A percentile compares a stretch with the other conserved stretches of the same genome.
phyloP scores from a whole-genome alignment of 2,888 invertebrate species.

The Phalera bucephala region DNA sequence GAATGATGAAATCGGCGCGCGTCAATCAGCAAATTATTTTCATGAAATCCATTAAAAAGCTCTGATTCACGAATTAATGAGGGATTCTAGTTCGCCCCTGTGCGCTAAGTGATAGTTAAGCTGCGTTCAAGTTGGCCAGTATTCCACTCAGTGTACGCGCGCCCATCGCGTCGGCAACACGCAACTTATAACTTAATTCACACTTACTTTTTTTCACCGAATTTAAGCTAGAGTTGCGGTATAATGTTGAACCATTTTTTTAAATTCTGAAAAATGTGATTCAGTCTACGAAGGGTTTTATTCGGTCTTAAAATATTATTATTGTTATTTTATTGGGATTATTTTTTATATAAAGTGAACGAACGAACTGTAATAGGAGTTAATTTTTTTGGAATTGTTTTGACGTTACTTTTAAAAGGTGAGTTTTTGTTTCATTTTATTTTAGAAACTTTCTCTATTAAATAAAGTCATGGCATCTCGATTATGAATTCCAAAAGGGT shows the following conservation, averaged over 20 bases:
- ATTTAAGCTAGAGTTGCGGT: conserved; percentile 26
- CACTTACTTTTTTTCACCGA: conserved; percentile 11
- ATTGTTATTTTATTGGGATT: conserved; percentile 30
- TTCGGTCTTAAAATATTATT: conserved; percentile 28
- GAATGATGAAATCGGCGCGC: conserved; percentile 8
- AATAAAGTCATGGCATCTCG: too few species aligned
- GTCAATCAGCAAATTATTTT: conserved; percentile 10
- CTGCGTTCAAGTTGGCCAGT: conserved; percentile 23
- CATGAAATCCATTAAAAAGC: conserved; percentile 21
- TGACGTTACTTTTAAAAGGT: conserved; percentile 44
- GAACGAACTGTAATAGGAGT: conserved; percentile 36
- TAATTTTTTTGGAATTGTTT: conserved; percentile 39
- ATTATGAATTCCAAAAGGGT: too few species aligned
- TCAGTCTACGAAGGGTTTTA: conserved; percentile 61
- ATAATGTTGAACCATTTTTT: conserved; percentile 71
- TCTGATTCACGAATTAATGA: conserved; percentile 26
- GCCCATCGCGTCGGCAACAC: conserved; percentile 29
- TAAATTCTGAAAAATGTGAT: conserved; percentile 70
- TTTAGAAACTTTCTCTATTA: too few species aligned
- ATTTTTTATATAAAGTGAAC: conserved; percentile 38
- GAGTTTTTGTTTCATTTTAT: conserved; percentile 12
- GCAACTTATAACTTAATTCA: conserved; percentile 24
- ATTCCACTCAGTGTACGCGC: conserved; percentile 30
- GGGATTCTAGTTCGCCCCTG: conserved; percentile 1
- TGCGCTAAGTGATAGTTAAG: conserved; percentile 35